Percentiles rank a stretch among this genome's conserved stretches.
Conservation (phyloP, 2,888 invertebrate species). For the Acrocyrtus sp. region DNA sequence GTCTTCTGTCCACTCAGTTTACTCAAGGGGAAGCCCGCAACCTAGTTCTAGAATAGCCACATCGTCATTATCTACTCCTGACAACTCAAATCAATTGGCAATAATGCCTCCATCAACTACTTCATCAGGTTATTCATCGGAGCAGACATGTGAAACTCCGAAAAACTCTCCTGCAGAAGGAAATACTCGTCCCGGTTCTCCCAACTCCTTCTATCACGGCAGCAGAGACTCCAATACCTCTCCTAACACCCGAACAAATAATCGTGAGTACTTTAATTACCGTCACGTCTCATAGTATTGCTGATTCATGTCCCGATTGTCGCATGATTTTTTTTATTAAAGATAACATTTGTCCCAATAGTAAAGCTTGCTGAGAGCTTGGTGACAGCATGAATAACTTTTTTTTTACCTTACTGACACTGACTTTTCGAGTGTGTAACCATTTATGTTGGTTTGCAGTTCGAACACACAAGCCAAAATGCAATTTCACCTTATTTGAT, state of each 20-base stretch:
- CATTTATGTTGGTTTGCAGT: too few species aligned
- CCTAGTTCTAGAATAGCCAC: constrained; percentile 34
- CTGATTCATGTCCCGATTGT: too few species aligned
- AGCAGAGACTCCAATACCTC: constrained; percentile 10
- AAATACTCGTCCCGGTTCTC: constrained; percentile 57
- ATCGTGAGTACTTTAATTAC: constrained; percentile 58
- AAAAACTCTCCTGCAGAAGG: constrained; percentile 60
- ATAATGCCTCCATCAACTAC: constrained; percentile 18
- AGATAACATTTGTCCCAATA: too few species aligned
- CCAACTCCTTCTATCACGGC: constrained; percentile 17
- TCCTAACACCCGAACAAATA: constrained; percentile 28
- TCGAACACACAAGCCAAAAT: too few species aligned
- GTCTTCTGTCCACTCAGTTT: constrained; percentile 45
- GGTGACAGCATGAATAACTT: too few species aligned
- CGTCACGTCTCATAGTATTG: too few species aligned
- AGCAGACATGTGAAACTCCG: constrained; percentile 56
- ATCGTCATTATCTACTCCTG: neutral
- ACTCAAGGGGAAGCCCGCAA: constrained; percentile 41
- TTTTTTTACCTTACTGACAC: too few species aligned
- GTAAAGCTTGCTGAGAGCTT: too few species aligned
- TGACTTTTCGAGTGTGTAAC: too few species aligned
- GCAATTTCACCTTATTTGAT: too few species aligned
- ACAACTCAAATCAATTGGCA: constrained; percentile 11
- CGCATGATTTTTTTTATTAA: too few species aligned
- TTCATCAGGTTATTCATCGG: neutral